Conservation (phyloP, 2,888 invertebrate genomes). For the Myopa testacea region DNA sequence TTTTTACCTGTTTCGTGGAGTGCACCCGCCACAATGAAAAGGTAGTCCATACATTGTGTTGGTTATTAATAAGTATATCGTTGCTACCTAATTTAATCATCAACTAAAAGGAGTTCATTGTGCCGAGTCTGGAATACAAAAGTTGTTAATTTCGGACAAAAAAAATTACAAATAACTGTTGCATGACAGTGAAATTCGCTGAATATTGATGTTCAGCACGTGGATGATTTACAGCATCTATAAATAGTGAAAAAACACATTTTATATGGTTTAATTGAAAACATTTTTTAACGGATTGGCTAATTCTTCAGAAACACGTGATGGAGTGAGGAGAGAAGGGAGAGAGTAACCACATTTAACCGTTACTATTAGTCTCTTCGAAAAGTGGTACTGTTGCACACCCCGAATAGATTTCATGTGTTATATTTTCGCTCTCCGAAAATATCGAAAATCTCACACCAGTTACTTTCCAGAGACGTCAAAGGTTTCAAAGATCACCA, state of each 20-base stretch:
- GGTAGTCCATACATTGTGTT: conserved; percentile 4
- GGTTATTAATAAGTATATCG: neutral
- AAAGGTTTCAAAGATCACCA: too few species aligned
- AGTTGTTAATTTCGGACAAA: neutral
- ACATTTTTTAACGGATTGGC: too few species aligned
- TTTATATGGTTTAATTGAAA: too few species aligned
- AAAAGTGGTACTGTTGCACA: too few species aligned
- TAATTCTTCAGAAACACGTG: neutral
- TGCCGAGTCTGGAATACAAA: conserved; percentile 18
- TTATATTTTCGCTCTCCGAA: too few species aligned
- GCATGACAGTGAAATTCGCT: conserved; percentile 27
- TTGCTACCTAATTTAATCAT: neutral
- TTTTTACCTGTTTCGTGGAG: conserved; percentile 33
- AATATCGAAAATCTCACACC: too few species aligned
- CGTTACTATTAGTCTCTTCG: too few species aligned
- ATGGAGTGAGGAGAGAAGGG: neutral
- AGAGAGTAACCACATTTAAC: neutral
- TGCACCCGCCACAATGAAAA: conserved; percentile 40
- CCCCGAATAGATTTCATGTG: too few species aligned
- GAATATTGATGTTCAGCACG: too few species aligned
- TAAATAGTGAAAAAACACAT: too few species aligned
- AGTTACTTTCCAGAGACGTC: too few species aligned
- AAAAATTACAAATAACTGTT: neutral
- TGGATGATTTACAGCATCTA: too few species aligned
- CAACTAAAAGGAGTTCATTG: conserved; percentile 13